A percentile compares a stretch with the other conserved stretches of the same genome.
These are phyloP conservation scores for Anoplophora glabripennis DNA, from an alignment of 1,140 invertebrate genomes.

Conservation along the genomic window DNA sequence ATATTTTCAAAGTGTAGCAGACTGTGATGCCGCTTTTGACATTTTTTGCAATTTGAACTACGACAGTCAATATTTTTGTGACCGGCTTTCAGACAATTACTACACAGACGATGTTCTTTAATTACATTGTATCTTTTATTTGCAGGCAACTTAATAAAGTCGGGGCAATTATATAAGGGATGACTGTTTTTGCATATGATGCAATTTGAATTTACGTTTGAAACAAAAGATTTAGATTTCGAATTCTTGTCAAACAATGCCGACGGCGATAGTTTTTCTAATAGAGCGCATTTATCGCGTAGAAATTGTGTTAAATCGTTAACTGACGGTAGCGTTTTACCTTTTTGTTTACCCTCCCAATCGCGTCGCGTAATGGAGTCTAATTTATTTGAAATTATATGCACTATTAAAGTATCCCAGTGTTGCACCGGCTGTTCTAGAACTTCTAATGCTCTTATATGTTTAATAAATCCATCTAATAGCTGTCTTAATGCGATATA, in stretches of 20 bases:
- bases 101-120: conserved; percentile 18
- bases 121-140: conserved; percentile 11
- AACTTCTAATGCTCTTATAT: conserved; percentile 18
- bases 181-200: conserved; percentile 8
- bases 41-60: conserved; percentile 18
- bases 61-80: conserved; percentile 20
- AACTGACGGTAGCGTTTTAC: conserved; percentile 3
- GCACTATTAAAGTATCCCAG: conserved; percentile 25
- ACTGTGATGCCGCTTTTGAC: conserved; percentile 20
- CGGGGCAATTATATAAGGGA: conserved; percentile 4
- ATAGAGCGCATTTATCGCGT: not conserved
- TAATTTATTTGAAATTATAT: conserved; percentile 29
- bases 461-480: conserved; percentile 15
- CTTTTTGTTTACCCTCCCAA: conserved; percentile 24
- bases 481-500: conserved; percentile 7
- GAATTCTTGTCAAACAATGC: not conserved
- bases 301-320: conserved; percentile 15
- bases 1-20: conserved; percentile 19
- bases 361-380: conserved; percentile 24
- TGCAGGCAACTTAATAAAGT: conserved; percentile 17
- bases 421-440: conserved; percentile 16
- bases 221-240: conserved; percentile 4
- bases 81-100: conserved; percentile 20
- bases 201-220: conserved; percentile 3
- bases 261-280: not conserved